phyloP scores from a whole-genome alignment of 2,797 vertebrate species.

The Lates japonicus region DNA sequence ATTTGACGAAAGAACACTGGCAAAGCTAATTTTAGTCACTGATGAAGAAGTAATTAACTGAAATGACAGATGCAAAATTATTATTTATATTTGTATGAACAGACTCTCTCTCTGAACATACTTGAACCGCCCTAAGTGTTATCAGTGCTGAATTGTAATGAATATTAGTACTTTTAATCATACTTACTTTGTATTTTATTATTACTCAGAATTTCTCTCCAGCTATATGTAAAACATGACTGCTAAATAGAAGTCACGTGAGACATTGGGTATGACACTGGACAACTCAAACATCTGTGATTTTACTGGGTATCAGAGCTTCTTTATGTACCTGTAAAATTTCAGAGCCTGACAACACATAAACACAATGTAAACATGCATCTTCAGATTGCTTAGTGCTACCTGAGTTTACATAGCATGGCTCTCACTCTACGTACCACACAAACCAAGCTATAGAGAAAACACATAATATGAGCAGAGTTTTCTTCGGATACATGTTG shows the following conservation, averaged over 20 bases:
- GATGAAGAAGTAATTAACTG: conserved; percentile 19
- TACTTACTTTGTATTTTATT: background rate
- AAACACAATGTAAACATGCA: background rate
- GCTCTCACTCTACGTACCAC: too few relatives aligned
- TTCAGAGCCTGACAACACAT: background rate
- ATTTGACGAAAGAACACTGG: background rate
- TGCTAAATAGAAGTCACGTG: background rate
- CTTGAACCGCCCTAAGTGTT: background rate
- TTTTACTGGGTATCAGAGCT: too few relatives aligned
- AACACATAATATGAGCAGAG: background rate
- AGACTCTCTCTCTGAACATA: too few relatives aligned
- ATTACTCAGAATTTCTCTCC: background rate
- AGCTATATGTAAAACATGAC: background rate
- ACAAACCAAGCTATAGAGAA: background rate
- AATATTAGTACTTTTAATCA: background rate
- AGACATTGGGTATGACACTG: too few relatives aligned
- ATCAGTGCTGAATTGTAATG: background rate
- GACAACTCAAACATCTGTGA: too few relatives aligned
- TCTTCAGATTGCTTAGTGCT: background rate
- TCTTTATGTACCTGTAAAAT: background rate
- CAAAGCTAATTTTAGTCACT: conserved; percentile 14
- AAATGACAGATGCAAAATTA: conserved; percentile 3
- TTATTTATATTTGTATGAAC: background rate
- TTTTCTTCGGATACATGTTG: background rate
- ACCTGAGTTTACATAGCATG: too few relatives aligned